phyloP scores from a whole-genome alignment of 2,888 invertebrate species.

The Andrena flavipes region DNA sequence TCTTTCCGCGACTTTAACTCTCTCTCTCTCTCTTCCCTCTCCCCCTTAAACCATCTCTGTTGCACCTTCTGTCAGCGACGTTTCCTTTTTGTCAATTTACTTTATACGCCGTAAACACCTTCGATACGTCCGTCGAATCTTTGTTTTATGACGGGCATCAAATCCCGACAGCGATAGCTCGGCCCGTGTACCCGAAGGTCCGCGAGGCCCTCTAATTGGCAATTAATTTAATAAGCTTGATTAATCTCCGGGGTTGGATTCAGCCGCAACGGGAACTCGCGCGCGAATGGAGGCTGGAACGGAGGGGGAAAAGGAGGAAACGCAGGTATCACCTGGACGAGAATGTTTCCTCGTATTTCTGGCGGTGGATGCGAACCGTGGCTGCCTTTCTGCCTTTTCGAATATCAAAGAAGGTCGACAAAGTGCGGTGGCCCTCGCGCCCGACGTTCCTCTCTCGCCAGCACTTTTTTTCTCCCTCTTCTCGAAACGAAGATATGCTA shows the following conservation, averaged over 20 bases:
- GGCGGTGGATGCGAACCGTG: neutral
- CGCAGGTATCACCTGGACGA: neutral
- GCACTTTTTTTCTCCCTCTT: neutral
- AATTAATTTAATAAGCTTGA: constrained; percentile 76
- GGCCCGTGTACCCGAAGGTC: constrained; percentile 44
- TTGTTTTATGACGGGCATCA: constrained; percentile 62
- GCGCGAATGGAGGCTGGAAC: neutral
- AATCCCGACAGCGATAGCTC: constrained; percentile 18
- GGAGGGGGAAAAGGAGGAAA: neutral
- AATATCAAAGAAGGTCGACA: constrained; percentile 21
- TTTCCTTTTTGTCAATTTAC: constrained; percentile 15
- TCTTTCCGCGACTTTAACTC: constrained; percentile 11
- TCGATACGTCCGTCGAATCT: constrained; percentile 57
- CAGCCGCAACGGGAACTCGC: constrained; percentile 17
- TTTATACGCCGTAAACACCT: constrained; percentile 61
- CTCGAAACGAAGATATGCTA: constrained; percentile 26
- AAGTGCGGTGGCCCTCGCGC: neutral
- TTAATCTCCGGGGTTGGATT: constrained; percentile 60
- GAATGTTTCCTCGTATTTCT: constrained; percentile 21
- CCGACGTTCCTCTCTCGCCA: neutral
- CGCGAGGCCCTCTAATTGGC: constrained; percentile 68
- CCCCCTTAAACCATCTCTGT: neutral
- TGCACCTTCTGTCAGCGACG: constrained; percentile 22
- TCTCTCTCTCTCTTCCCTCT: constrained; percentile 3
- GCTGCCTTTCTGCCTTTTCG: neutral